These are phyloP conservation scores for Caprella mutica DNA, from an alignment of 2,888 invertebrate species.

Conservation along the genomic window DNA sequence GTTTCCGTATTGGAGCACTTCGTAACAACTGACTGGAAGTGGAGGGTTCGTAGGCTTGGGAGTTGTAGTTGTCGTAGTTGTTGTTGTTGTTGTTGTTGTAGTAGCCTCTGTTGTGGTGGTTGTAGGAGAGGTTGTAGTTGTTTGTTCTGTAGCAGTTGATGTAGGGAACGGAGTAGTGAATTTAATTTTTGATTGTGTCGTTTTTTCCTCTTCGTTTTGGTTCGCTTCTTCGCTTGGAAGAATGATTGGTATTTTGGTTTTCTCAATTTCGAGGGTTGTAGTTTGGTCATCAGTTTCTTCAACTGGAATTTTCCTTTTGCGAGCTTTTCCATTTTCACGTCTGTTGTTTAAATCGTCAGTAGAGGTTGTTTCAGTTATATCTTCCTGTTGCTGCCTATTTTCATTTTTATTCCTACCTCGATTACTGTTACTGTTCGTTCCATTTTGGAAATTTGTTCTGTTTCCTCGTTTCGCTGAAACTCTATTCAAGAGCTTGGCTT, in stretches of 20 bases:
- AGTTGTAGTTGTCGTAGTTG: background rate
- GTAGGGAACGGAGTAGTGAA: conserved; percentile 14
- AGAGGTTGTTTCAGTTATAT: background rate
- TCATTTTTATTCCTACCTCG: background rate
- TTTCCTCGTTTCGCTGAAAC: background rate
- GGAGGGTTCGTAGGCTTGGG: conserved; percentile 3
- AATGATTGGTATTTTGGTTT: background rate
- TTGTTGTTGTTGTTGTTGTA: conserved; percentile 11
- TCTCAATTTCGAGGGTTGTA: background rate
- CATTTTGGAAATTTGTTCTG: conserved; percentile 2
- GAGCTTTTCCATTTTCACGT: background rate
- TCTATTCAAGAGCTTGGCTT: conserved; percentile 6
- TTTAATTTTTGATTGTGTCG: too few species aligned
- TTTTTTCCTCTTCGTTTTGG: conserved; percentile 7
- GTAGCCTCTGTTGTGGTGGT: conserved; percentile 7
- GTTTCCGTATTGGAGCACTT: conserved; percentile 29
- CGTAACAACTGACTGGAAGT: conserved; percentile 24
- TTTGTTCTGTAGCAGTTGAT: conserved; percentile 1
- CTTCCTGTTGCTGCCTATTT: background rate
- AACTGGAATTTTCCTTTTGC: background rate
- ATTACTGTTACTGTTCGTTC: background rate
- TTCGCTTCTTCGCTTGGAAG: background rate
- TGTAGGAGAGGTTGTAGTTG: conserved; percentile 1
- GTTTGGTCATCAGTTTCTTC: background rate
- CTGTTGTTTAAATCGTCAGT: background rate